phyloP scores from a whole-genome alignment of 1,140 invertebrate genomes.

The Cephus cinctus region DNA sequence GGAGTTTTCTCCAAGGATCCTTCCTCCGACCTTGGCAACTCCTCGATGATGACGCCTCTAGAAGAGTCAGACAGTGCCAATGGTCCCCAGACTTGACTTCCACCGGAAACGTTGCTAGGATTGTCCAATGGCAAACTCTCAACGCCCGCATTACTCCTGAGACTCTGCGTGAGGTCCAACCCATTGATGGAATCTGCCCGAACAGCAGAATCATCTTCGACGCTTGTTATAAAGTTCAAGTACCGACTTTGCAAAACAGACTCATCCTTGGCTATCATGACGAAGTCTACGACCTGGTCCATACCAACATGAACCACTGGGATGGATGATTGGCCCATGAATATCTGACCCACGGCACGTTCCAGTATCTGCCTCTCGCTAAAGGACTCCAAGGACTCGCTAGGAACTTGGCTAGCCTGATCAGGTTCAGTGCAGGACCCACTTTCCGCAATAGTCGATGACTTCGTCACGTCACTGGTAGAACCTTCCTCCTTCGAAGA shows the following conservation, averaged over 20 bases:
- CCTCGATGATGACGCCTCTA: constrained; percentile 43
- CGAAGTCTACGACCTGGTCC: constrained; percentile 13
- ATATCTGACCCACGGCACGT: background rate
- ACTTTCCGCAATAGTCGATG: background rate
- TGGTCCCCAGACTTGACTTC: constrained; percentile 20
- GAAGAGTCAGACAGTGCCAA: constrained; percentile 20
- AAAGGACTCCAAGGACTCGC: background rate
- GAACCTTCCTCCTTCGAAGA: background rate
- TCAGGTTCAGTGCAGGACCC: background rate
- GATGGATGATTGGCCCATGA: background rate
- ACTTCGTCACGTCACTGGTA: constrained; percentile 2
- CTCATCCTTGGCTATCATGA: constrained; percentile 21
- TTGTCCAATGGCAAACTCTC: constrained; percentile 6
- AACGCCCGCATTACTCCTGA: background rate
- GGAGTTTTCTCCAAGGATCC: background rate
- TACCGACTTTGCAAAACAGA: constrained; percentile 31
- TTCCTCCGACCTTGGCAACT: constrained; percentile 31
- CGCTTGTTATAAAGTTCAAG: constrained; percentile 42
- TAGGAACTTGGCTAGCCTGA: background rate
- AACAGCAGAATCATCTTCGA: constrained; percentile 27
- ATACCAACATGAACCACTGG: constrained; percentile 17
- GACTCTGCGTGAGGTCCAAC: background rate
- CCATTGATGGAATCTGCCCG: background rate
- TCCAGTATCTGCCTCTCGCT: too few species aligned
- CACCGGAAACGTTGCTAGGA: background rate